Evolutionary conservation across 1,140 invertebrate species (phyloP).

Genomic region (Trichonephila clavata): DNA sequence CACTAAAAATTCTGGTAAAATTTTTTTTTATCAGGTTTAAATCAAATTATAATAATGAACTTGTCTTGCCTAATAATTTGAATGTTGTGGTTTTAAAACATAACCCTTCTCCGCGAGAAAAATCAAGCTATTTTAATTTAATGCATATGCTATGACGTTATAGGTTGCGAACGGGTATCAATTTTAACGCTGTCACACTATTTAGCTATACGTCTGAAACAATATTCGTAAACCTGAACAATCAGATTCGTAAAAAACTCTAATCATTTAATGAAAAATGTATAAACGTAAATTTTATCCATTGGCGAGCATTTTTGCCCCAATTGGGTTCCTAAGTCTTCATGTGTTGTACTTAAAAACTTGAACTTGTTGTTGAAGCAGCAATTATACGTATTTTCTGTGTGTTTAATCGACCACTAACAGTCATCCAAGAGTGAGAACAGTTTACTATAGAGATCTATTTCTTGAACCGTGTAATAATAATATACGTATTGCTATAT

Average conservation of each 20-base stretch:
- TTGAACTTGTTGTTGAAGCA: constrained; percentile 17
- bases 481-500: constrained; percentile 74
- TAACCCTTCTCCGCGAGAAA: too few species aligned
- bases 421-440: constrained; percentile 69
- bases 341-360: constrained; percentile 10
- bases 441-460: constrained; percentile 45
- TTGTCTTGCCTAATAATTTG: too few species aligned
- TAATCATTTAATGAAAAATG: background rate
- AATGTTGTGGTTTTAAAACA: too few species aligned
- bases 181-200: background rate
- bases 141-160: too few species aligned
- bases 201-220: constrained; percentile 6
- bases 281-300: background rate
- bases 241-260: constrained; percentile 21
- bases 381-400: constrained; percentile 73
- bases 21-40: too few species aligned
- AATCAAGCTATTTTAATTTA: too few species aligned
- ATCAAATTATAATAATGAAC: too few species aligned
- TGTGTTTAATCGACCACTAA: constrained; percentile 53
- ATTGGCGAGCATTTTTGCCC: background rate
- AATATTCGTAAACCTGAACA: constrained; percentile 24
- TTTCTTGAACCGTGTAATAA: constrained; percentile 70
- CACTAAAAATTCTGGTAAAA: too few species aligned
- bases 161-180: background rate
- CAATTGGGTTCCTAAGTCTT: background rate